Evolutionary conservation across 2,888 invertebrate species (phyloP).

Genomic region (Microctonus aethiopoides): DNA sequence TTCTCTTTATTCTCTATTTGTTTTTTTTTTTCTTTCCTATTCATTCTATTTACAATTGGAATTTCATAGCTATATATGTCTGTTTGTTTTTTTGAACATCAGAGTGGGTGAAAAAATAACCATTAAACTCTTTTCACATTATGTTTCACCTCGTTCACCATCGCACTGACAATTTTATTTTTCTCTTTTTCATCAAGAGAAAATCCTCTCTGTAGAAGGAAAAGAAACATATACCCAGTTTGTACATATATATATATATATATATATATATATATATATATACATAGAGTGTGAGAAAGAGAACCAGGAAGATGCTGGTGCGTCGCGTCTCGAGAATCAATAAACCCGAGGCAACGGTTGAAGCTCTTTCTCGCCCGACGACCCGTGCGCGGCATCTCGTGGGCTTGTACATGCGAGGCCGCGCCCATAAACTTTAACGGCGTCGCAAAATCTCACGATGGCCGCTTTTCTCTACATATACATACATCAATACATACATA

Average conservation of each 20-base stretch:
- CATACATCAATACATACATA: not conserved
- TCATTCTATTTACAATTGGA: too few relatives aligned
- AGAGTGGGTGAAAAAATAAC: slow-evolving; percentile 23
- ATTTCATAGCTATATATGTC: slow-evolving; percentile 3
- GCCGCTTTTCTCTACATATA: slow-evolving; percentile 42
- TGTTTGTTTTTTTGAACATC: too few relatives aligned
- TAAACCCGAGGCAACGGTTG: slow-evolving; percentile 56
- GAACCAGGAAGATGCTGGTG: slow-evolving; percentile 57
- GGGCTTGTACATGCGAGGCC: slow-evolving; percentile 58
- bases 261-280: not conserved
- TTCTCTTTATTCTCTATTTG: not conserved
- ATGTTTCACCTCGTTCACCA: not conserved
- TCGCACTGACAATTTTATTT: not conserved
- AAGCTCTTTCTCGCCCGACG: slow-evolving; percentile 32
- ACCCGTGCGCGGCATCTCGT: slow-evolving; percentile 37
- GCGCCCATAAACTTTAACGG: slow-evolving; percentile 66
- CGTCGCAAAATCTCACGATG: slow-evolving; percentile 59
- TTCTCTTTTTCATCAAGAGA: not conserved
- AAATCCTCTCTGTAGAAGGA: not conserved
- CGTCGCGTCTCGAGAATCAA: slow-evolving; percentile 59
- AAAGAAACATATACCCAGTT: not conserved
- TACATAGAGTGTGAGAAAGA: slow-evolving; percentile 17
- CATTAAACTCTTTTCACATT: not conserved
- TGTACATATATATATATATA: too few relatives aligned
- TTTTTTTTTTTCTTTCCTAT: not conserved